Conservation (phyloP, 2,888 invertebrate species). For the Halictus quadricinctus region DNA sequence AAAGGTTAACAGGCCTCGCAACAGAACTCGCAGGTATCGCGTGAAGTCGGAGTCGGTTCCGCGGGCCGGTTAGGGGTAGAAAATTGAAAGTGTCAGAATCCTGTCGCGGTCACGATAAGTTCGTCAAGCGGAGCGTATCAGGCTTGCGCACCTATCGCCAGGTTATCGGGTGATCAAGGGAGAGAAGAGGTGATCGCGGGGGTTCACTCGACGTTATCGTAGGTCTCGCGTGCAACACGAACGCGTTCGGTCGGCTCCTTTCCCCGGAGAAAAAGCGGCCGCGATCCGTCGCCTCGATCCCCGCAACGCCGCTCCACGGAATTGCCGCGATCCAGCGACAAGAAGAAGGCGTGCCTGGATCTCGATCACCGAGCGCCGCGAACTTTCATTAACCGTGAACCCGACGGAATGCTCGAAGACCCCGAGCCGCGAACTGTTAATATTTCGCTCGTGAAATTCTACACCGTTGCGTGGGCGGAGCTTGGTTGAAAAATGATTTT, state of each 20-base stretch:
- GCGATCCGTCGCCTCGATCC: conserved; percentile 23
- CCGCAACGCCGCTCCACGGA: neutral
- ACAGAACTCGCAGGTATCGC: neutral
- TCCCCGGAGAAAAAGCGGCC: conserved; percentile 35
- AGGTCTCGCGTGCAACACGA: conserved; percentile 68
- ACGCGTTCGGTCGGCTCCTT: conserved; percentile 31
- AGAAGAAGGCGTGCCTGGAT: conserved; percentile 61
- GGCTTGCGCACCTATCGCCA: neutral
- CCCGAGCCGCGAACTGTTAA: neutral
- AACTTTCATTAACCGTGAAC: conserved; percentile 46
- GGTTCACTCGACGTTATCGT: conserved; percentile 61
- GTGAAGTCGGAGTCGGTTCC: neutral
- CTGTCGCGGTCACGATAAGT: conserved; percentile 33
- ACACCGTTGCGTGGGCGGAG: neutral
- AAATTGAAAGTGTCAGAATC: conserved; percentile 55
- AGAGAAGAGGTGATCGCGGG: conserved; percentile 36
- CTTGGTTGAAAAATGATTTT: neutral
- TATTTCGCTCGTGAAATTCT: neutral
- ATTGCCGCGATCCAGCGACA: conserved; percentile 40
- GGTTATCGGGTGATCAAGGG: conserved; percentile 41
- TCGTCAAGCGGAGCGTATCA: conserved; percentile 23
- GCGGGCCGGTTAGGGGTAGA: conserved; percentile 5
- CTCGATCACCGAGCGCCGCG: conserved; percentile 46
- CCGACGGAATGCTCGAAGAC: conserved; percentile 22
- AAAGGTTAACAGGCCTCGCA: neutral